phyloP scores from a whole-genome alignment of 2,113 vertebrate species.

The Myotis yumanensis region DNA sequence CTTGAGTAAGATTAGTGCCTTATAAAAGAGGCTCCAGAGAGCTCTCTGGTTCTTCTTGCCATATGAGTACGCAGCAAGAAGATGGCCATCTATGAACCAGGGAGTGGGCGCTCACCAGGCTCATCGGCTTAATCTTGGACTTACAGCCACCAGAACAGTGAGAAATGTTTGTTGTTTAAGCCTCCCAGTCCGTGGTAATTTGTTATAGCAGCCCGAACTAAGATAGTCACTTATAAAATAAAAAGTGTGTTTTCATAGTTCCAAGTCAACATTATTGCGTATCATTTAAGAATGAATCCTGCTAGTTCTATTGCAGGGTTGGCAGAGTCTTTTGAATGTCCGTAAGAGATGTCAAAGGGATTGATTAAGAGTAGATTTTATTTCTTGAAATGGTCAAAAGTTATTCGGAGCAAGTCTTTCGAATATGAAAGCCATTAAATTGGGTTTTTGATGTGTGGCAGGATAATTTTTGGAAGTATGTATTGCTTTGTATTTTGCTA shows the following conservation, averaged over 20 bases:
- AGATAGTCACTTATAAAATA: not conserved
- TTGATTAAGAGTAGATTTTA: not conserved
- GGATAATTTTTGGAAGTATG: not conserved
- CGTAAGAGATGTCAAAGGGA: not conserved
- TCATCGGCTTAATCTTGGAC: not conserved
- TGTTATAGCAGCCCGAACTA: not conserved
- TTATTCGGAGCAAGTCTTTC: slow-evolving; percentile 15
- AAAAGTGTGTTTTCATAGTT: not conserved
- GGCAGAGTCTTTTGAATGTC: not conserved
- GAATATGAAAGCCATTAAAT: not conserved
- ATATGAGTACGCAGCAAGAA: not conserved
- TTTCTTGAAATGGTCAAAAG: not conserved
- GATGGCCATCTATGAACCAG: not conserved
- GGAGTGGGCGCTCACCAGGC: not conserved
- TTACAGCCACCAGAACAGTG: not conserved
- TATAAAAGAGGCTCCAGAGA: not conserved
- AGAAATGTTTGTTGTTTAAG: not conserved
- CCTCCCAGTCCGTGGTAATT: not conserved
- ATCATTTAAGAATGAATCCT: not conserved
- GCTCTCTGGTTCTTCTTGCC: not conserved
- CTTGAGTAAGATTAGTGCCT: not conserved
- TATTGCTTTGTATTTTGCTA: not conserved
- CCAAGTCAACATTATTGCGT: not conserved
- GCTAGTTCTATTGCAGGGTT: not conserved
- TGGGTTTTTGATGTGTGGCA: not conserved